phyloP scores from a whole-genome alignment of 2,797 vertebrate species.

The Phalloptychus januarius region DNA sequence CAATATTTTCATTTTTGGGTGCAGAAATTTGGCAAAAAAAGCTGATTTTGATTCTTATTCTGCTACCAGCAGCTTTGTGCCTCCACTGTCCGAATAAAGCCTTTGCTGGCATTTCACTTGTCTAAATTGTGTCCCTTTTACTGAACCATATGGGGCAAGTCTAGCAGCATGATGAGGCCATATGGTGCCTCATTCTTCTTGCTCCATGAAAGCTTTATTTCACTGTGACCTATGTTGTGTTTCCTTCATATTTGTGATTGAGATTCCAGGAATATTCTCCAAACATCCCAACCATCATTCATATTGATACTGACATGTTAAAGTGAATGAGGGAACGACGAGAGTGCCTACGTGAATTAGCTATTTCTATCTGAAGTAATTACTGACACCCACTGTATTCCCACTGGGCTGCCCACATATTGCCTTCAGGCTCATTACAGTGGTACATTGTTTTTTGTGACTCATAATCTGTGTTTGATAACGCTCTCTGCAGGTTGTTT shows the following conservation, averaged over 20 bases:
- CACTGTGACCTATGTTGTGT: slow-evolving; percentile 14
- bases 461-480: slow-evolving; percentile 33
- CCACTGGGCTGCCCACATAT: slow-evolving; percentile 63
- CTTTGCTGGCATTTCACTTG: slow-evolving; percentile 1
- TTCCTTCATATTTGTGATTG: slow-evolving; percentile 5
- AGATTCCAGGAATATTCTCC: not conserved
- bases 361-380: slow-evolving; percentile 52
- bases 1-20: not conserved
- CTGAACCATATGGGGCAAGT: slow-evolving; percentile 25
- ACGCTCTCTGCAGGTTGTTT: slow-evolving; percentile 32
- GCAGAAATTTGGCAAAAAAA: not conserved
- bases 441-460: slow-evolving; percentile 44
- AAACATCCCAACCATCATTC: not conserved
- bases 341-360: slow-evolving; percentile 39
- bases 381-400: slow-evolving; percentile 55
- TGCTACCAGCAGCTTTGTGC: not conserved
- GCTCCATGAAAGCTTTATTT: slow-evolving; percentile 22
- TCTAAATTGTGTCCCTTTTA: slow-evolving; percentile 17
- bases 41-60: not conserved
- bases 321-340: slow-evolving; percentile 11
- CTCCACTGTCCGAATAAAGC: not conserved
- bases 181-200: slow-evolving; percentile 30
- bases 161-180: slow-evolving; percentile 43
- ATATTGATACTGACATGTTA: slow-evolving; percentile 4
- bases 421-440: slow-evolving; percentile 37